phyloP scores from a whole-genome alignment of 2,797 vertebrate genomes.

The Ciconia nigra region DNA sequence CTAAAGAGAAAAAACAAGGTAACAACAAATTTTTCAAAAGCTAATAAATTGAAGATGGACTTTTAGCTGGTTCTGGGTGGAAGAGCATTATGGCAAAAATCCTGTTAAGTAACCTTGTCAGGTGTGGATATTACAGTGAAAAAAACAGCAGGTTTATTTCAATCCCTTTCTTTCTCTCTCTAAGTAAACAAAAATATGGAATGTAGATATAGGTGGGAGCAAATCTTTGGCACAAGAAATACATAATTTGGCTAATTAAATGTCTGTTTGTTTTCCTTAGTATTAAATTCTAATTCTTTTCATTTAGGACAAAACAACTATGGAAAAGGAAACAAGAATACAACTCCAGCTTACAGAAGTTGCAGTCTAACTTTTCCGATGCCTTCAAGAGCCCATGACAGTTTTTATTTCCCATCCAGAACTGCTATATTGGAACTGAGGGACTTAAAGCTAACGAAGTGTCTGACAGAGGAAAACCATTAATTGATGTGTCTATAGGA shows the following conservation, averaged over 20 bases:
- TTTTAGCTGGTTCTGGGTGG: background rate
- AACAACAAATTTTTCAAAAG: background rate
- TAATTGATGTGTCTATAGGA: background rate
- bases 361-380: background rate
- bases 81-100: background rate
- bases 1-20: background rate
- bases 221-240: background rate
- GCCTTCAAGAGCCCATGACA: background rate
- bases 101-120: background rate
- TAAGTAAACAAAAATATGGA: background rate
- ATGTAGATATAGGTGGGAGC: background rate
- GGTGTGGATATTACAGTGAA: background rate
- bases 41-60: background rate
- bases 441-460: background rate
- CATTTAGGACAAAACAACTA: background rate
- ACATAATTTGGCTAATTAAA: background rate
- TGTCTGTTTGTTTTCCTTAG: background rate
- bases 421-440: background rate
- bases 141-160: background rate
- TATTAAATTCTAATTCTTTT: background rate
- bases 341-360: rapidly evolving
- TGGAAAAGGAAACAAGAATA: background rate
- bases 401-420: background rate
- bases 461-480: background rate
- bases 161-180: background rate